Base-by-base conservation (phyloP, 2,888 invertebrate species). In the Netelia inedita region DNA sequence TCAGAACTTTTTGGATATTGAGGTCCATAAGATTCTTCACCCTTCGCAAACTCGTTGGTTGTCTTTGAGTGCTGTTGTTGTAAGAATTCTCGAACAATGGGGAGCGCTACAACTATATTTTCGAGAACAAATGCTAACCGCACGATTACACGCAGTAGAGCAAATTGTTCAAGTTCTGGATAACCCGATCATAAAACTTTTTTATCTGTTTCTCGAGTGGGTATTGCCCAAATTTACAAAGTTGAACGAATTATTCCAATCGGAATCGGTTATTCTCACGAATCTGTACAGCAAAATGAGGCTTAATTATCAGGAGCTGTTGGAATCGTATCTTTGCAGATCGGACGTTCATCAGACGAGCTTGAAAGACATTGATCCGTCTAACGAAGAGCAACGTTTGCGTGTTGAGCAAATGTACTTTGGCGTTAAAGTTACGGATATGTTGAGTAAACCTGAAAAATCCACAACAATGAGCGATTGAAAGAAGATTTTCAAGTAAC, bases 1-100 rank as follows among this genome's bases (percentile, higher is more conserved):
- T 68, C 89, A 91, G 82, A 69, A 21, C 28, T 89, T 90, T 79
- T 68, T 73, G 0, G 68, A 89, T 6, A 0, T 86, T 9, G 83
- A 88, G 19, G 53, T 86, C 6, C 87, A 89, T 46, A 87, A 87
- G 79, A 86, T 91, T 1, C 79, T 91, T 0, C 89, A 87, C 35
- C 90, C 91, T 35, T 78, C 85, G 1, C 89, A 89, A 73, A 91
- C 89, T 6, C 82, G 90, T 14, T 92, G 91, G 91, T 82, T 91
- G 11, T 90, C 90, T 10, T 61, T 90, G 35, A 6, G 28, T n/a
- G 66, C 86, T 66, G 89, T 90, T 9, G 87, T 91, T 8, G 35
- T 83, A 5, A 82, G 91, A 79, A 87, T 91, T 9, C 19, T 90
- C 6, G 88, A 90, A 75, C 90, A 91, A 78, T 91, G 91, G 90